Evolutionary conservation across 2,888 invertebrate genomes (phyloP).

Genomic region (Mythimna vitellina): DNA sequence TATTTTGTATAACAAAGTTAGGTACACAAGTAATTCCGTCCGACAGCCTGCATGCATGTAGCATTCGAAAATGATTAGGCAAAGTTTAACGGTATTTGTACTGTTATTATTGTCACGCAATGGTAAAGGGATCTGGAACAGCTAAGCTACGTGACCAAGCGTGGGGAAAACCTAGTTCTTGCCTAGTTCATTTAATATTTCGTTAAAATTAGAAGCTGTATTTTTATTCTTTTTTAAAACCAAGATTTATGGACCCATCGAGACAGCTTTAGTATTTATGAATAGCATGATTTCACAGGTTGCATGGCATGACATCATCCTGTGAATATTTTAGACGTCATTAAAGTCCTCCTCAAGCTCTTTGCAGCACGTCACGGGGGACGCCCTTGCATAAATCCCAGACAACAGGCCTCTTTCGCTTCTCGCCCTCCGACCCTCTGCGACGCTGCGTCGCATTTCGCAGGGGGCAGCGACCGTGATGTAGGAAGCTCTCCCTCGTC

Average conservation of each 20-base stretch:
- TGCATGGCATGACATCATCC: constrained; percentile 45
- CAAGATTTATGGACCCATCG: constrained; percentile 46
- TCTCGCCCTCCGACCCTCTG: constrained; percentile 80
- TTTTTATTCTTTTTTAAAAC: constrained; percentile 15
- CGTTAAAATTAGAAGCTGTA: neutral
- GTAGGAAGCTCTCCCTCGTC: constrained; percentile 83
- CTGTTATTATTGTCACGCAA: constrained; percentile 46
- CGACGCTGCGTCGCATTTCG: constrained; percentile 80
- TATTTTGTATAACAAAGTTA: constrained; percentile 18
- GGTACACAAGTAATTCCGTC: constrained; percentile 13
- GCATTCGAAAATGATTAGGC: constrained; percentile 51
- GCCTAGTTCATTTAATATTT: neutral
- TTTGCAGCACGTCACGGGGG: constrained; percentile 60
- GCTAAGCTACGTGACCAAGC: constrained; percentile 27
- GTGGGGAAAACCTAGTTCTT: constrained; percentile 46
- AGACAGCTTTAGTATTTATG: constrained; percentile 22
- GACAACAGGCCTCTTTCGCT: constrained; percentile 79
- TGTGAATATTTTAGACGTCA: constrained; percentile 64
- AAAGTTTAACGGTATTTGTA: constrained; percentile 45
- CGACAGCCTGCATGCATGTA: constrained; percentile 40
- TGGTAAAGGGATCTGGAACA: constrained; percentile 43
- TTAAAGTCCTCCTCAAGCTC: constrained; percentile 58
- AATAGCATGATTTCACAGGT: constrained; percentile 28
- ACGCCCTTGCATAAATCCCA: constrained; percentile 82
- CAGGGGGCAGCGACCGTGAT: constrained; percentile 83